Percentiles rank a stretch among this genome's conserved stretches.
phyloP scores from a whole-genome alignment of 1,140 invertebrate genomes.

The Ptiloglossa arizonensis region DNA sequence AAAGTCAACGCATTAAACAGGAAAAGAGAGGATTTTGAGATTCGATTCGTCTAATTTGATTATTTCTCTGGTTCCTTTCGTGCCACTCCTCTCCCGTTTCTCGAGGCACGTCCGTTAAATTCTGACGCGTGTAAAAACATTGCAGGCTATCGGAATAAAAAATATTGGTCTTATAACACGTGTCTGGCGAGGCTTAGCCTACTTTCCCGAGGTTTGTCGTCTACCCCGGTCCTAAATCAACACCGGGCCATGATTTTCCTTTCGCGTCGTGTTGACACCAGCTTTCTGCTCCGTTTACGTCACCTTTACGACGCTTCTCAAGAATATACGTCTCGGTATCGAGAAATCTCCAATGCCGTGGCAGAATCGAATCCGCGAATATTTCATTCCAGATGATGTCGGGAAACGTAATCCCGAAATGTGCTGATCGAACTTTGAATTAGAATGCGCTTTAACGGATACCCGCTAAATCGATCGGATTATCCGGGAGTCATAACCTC shows the following conservation, averaged over 20 bases:
- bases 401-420: slow-evolving; percentile 35
- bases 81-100: background rate
- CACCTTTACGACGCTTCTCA: slow-evolving; percentile 45
- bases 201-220: slow-evolving; percentile 64
- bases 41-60: background rate
- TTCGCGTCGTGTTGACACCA: slow-evolving; percentile 60
- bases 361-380: slow-evolving; percentile 32
- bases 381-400: slow-evolving; percentile 31
- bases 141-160: slow-evolving; percentile 53
- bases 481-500: slow-evolving; percentile 31
- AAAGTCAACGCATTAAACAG: too few species aligned
- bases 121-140: slow-evolving; percentile 11
- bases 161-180: slow-evolving; percentile 72
- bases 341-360: background rate
- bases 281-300: slow-evolving; percentile 60
- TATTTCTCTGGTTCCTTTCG: background rate
- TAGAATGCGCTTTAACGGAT: slow-evolving; percentile 30
- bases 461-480: slow-evolving; percentile 38
- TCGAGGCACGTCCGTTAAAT: background rate
- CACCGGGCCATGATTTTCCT: slow-evolving; percentile 57
- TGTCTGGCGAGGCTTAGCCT: slow-evolving; percentile 64
- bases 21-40: too few species aligned
- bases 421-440: slow-evolving; percentile 43
- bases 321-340: slow-evolving; percentile 35
- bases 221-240: slow-evolving; percentile 72